These are phyloP conservation scores for Drosophila greeni DNA, from an alignment of 2,888 invertebrate species.

Conservation along the genomic window DNA sequence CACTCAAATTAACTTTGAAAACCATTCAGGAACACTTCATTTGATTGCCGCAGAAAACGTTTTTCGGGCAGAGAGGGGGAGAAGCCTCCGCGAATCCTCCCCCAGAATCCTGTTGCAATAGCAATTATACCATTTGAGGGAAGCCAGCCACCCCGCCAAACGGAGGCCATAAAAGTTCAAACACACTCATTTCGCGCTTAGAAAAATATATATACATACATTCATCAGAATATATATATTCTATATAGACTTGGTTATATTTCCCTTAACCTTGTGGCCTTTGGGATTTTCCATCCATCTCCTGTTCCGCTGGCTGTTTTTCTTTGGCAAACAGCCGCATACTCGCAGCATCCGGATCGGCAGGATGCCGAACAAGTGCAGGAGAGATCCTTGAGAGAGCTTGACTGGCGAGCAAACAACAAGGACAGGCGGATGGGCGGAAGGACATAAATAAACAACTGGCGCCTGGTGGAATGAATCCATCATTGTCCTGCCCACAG, in stretches of 20 bases:
- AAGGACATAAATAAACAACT: constrained; percentile 67
- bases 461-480: constrained; percentile 38
- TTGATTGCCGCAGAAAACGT: constrained; percentile 67
- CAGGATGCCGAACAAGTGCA: constrained; percentile 45
- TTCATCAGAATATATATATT: background rate
- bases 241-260: background rate
- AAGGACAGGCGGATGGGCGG: constrained; percentile 12
- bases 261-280: constrained; percentile 32
- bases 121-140: constrained; percentile 74
- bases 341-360: constrained; percentile 36
- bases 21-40: constrained; percentile 78
- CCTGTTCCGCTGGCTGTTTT: constrained; percentile 53
- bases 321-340: constrained; percentile 59
- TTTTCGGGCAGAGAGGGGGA: background rate
- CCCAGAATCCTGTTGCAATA: constrained; percentile 66
- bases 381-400: constrained; percentile 54
- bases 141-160: constrained; percentile 25
- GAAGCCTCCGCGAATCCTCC: constrained; percentile 7
- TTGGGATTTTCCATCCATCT: constrained; percentile 4
- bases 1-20: constrained; percentile 78
- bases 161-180: constrained; percentile 73
- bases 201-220: constrained; percentile 47
- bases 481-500: constrained; percentile 17
- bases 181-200: constrained; percentile 76
- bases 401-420: constrained; percentile 64